Percentiles rank a stretch among this genome's conserved stretches.
Evolutionary conservation across 1,140 invertebrate species (phyloP).

Genomic region (Drosophila sucinea): DNA sequence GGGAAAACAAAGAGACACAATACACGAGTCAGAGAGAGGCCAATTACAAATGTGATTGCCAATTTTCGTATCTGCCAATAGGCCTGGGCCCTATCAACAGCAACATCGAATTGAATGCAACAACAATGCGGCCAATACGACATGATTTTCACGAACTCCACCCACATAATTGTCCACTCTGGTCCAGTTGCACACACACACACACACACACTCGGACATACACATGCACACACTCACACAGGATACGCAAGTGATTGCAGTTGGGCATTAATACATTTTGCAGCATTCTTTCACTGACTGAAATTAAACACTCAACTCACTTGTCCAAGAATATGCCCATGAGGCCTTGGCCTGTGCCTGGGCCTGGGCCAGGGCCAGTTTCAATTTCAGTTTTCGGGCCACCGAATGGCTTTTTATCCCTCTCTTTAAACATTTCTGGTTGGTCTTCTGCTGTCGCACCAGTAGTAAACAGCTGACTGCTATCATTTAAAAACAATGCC

Average conservation of each 20-base stretch:
- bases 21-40: slow-evolving; percentile 39
- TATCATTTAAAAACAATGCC: slow-evolving; percentile 69
- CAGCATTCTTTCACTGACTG: neutral
- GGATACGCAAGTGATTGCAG: slow-evolving; percentile 8
- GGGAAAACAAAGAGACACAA: slow-evolving; percentile 41
- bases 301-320: neutral
- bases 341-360: no score
- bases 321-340: neutral
- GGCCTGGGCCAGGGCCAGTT: slow-evolving; percentile 30
- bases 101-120: slow-evolving; percentile 49
- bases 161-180: slow-evolving; percentile 65
- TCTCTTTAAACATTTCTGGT: slow-evolving; percentile 78
- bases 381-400: slow-evolving; percentile 47
- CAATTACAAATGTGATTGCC: slow-evolving; percentile 71
- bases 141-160: slow-evolving; percentile 71
- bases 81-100: slow-evolving; percentile 60
- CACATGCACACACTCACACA: neutral
- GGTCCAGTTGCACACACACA: slow-evolving; percentile 15
- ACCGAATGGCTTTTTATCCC: slow-evolving; percentile 64
- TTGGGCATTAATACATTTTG: neutral
- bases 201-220: neutral
- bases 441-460: slow-evolving; percentile 73
- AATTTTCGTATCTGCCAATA: slow-evolving; percentile 62
- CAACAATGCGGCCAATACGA: slow-evolving; percentile 68
- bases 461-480: slow-evolving; percentile 76